Conservation (phyloP, 2,888 invertebrate genomes). For the Reticulitermes lucifugus region DNA sequence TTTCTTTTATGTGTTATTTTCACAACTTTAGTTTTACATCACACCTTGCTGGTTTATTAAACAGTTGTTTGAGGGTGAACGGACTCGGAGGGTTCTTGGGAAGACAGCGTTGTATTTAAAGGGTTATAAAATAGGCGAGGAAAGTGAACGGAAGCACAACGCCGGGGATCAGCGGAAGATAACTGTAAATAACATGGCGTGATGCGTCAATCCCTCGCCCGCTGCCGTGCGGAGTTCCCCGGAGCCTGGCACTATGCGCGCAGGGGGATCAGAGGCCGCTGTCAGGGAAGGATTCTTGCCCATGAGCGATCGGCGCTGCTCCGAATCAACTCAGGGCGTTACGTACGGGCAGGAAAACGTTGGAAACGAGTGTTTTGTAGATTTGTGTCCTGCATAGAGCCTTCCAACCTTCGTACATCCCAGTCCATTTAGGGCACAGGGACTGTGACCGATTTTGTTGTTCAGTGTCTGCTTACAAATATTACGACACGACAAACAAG, state of each 20-base stretch:
- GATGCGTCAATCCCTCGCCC: slow-evolving; percentile 39
- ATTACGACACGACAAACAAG: not conserved
- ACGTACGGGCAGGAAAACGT: not conserved
- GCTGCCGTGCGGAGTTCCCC: slow-evolving; percentile 1
- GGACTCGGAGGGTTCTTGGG: not conserved
- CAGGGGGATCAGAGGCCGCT: slow-evolving; percentile 43
- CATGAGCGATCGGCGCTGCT: slow-evolving; percentile 44
- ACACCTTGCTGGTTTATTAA: not conserved
- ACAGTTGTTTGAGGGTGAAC: not conserved
- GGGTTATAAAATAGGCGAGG: slow-evolving; percentile 34
- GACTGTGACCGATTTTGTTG: not conserved
- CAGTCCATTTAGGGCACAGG: not conserved
- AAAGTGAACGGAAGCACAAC: slow-evolving; percentile 19
- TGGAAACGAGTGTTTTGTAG: slow-evolving; percentile 29
- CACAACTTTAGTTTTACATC: not conserved
- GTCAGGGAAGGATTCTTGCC: slow-evolving; percentile 41
- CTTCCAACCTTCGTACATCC: not conserved
- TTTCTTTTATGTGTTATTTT: too few relatives aligned
- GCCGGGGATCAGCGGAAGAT: slow-evolving; percentile 18
- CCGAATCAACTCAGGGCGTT: not conserved
- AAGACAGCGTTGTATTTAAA: slow-evolving; percentile 30
- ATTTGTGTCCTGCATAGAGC: slow-evolving; percentile 15
- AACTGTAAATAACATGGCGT: slow-evolving; percentile 41
- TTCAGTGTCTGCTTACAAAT: not conserved
- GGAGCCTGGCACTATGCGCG: slow-evolving; percentile 24